Conservation (phyloP, 2,797 vertebrate species). For the Coendou prehensilis region DNA sequence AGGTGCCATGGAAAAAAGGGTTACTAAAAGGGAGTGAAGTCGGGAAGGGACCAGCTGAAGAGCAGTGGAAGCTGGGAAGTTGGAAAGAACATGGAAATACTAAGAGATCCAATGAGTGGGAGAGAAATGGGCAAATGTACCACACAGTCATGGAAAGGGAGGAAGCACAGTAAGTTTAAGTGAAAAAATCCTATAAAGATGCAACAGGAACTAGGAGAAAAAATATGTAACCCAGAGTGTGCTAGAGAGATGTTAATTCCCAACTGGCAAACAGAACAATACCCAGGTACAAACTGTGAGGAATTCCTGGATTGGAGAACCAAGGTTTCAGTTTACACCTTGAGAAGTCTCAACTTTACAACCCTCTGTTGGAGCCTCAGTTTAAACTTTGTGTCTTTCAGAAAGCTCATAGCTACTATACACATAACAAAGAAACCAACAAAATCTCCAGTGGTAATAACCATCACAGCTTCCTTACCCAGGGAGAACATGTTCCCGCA, state of each 20-base stretch:
- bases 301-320: not conserved
- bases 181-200: not conserved
- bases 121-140: not conserved
- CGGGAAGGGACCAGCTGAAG: not conserved
- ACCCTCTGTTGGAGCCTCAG: not conserved
- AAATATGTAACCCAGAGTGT: not conserved
- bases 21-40: not conserved
- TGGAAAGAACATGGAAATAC: not conserved
- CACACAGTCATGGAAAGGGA: not conserved
- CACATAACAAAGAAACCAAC: not conserved
- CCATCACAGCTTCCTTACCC: conserved; percentile 76
- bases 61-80: not conserved
- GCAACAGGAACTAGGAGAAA: not conserved
- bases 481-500: conserved; percentile 79
- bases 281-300: not conserved
- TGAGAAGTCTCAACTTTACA: conserved; percentile 33
- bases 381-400: conserved; percentile 52
- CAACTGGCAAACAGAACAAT: not conserved
- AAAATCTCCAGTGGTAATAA: not conserved
- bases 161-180: not conserved
- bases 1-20: not conserved
- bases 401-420: not conserved
- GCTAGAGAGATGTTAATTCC: not conserved
- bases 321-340: not conserved
- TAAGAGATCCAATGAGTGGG: not conserved